phyloP scores from a whole-genome alignment of 2,113 vertebrate species.

The Athene noctua region DNA sequence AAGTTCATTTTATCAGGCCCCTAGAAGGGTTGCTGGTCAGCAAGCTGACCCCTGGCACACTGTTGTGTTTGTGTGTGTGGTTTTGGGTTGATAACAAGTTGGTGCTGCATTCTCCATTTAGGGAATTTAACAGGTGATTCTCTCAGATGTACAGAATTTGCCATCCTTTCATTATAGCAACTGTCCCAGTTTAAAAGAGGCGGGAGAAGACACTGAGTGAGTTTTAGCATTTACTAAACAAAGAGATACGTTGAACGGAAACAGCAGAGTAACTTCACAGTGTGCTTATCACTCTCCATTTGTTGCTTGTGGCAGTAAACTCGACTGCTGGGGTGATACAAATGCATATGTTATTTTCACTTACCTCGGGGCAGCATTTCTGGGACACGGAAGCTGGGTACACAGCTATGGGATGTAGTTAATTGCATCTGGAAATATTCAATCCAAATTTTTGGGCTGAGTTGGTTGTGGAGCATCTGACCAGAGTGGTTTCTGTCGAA shows the following conservation, averaged over 20 bases:
- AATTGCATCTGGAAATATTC: background rate
- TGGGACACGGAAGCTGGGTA: background rate
- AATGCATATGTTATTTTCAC: background rate
- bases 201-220: background rate
- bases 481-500: background rate
- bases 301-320: background rate
- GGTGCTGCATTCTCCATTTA: background rate
- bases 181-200: background rate
- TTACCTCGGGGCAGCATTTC: background rate
- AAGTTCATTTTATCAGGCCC: background rate
- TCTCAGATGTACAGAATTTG: background rate
- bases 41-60: background rate
- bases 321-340: background rate
- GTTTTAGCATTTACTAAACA: background rate
- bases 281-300: background rate
- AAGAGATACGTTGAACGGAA: background rate
- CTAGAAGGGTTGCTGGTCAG: background rate
- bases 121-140: background rate
- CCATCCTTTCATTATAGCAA: background rate
- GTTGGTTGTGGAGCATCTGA: background rate
- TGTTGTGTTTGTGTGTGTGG: background rate
- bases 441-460: background rate
- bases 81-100: background rate
- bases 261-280: background rate
- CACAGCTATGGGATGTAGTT: background rate